Percentiles rank a stretch among this genome's conserved stretches.
These are phyloP conservation scores for Drosophila peninsularis DNA, from an alignment of 2,888 invertebrate species.

Conservation along the genomic window DNA sequence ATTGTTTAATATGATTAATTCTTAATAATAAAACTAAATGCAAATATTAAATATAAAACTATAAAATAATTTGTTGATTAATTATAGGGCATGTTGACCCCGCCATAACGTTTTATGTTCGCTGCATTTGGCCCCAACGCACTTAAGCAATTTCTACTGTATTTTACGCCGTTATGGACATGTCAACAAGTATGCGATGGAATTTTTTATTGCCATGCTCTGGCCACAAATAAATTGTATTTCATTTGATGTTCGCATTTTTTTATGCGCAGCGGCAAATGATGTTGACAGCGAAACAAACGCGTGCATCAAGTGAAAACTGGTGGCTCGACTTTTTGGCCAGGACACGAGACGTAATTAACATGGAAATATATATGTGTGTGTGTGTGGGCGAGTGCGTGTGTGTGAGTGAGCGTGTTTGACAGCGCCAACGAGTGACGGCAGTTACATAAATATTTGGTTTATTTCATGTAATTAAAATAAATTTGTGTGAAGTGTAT, in stretches of 20 bases:
- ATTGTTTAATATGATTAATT: neutral
- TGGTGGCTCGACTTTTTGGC: slow-evolving; percentile 28
- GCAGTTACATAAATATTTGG: slow-evolving; percentile 73
- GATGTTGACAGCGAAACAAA: slow-evolving; percentile 74
- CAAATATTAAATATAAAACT: neutral
- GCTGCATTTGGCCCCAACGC: slow-evolving; percentile 12
- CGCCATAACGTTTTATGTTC: neutral
- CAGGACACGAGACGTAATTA: slow-evolving; percentile 61
- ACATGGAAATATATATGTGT: slow-evolving; percentile 48
- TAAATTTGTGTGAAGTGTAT: slow-evolving; percentile 78
- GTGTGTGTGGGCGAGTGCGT: neutral
- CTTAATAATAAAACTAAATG: neutral
- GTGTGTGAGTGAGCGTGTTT: slow-evolving; percentile 1
- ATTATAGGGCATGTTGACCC: neutral
- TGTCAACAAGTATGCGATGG: slow-evolving; percentile 54
- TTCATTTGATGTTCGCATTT: slow-evolving; percentile 64
- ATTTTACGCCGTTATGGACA: slow-evolving; percentile 36
- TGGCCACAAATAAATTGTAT: slow-evolving; percentile 70
- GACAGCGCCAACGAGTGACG: slow-evolving; percentile 39
- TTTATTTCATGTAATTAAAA: slow-evolving; percentile 79
- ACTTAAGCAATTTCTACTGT: slow-evolving; percentile 59
- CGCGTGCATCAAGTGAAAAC: slow-evolving; percentile 28
- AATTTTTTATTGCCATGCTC: slow-evolving; percentile 56
- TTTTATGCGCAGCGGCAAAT: slow-evolving; percentile 61
- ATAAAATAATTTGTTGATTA: neutral